Percentiles rank a stretch among this genome's conserved stretches.
Evolutionary conservation across 2,888 invertebrate species (phyloP).

Genomic region (Gandaritis pyraliata): DNA sequence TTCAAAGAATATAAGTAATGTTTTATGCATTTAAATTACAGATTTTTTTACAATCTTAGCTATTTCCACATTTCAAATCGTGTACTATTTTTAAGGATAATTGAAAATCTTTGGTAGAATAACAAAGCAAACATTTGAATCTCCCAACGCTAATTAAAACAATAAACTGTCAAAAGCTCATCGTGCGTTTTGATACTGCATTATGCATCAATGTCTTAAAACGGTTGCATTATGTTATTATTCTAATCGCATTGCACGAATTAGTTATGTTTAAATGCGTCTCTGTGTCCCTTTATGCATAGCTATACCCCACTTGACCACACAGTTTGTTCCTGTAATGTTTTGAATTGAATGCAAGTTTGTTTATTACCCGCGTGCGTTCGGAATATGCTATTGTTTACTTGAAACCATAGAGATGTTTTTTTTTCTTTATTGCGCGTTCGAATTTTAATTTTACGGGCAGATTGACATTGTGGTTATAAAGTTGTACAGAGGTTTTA

Average conservation of each 20-base stretch:
- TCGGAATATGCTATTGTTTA: slow-evolving; percentile 63
- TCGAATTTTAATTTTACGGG: slow-evolving; percentile 37
- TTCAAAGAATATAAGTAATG: background rate
- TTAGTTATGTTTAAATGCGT: slow-evolving; percentile 71
- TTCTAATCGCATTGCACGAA: slow-evolving; percentile 60
- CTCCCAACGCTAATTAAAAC: background rate
- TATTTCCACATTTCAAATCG: too few species aligned
- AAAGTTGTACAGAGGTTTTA: slow-evolving; percentile 12
- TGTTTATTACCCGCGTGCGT: slow-evolving; percentile 62
- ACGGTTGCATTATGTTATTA: slow-evolving; percentile 37
- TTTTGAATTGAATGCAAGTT: slow-evolving; percentile 65
- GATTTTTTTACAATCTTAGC: too few species aligned
- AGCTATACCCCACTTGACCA: slow-evolving; percentile 68
- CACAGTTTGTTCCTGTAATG: slow-evolving; percentile 68
- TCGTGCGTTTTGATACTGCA: slow-evolving; percentile 48
- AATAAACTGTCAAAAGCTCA: slow-evolving; percentile 36
- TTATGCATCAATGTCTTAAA: slow-evolving; percentile 49
- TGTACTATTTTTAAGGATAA: too few species aligned
- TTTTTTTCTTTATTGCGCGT: slow-evolving; percentile 32
- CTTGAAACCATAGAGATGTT: slow-evolving; percentile 48
- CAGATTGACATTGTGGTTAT: slow-evolving; percentile 37
- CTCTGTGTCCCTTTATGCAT: slow-evolving; percentile 56
- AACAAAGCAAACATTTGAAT: background rate
- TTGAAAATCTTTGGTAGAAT: background rate
- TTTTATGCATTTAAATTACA: too few species aligned